These are phyloP conservation scores for Tetragonula carbonaria DNA, from an alignment of 2,888 invertebrate genomes.

Conservation along the genomic window DNA sequence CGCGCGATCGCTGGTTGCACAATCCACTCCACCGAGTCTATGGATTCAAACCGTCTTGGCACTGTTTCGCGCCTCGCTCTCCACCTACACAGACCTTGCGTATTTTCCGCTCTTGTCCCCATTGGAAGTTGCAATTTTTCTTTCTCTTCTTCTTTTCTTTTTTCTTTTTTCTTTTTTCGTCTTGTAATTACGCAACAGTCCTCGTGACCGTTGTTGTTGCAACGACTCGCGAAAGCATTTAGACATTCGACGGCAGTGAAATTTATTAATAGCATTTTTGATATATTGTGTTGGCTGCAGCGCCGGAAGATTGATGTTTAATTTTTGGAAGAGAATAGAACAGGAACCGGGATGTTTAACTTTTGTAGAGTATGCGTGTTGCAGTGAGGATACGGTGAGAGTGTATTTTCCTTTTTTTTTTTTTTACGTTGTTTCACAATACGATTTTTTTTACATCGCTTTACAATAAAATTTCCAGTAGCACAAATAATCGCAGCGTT, in stretches of 20 bases:
- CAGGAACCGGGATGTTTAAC: no score
- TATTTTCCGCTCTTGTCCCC: slow-evolving; percentile 20
- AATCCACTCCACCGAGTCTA: slow-evolving; percentile 59
- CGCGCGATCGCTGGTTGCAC: slow-evolving; percentile 59
- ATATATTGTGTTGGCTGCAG: no score
- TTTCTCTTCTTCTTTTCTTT: background rate
- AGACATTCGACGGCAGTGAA: no score
- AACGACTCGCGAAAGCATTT: background rate
- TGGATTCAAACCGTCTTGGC: slow-evolving; percentile 60
- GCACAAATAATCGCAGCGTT: no score
- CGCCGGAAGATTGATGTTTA: no score
- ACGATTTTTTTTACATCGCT: no score
- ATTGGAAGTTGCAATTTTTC: background rate
- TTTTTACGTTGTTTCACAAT: no score
- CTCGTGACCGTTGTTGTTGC: background rate
- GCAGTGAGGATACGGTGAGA: no score
- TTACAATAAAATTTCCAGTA: no score
- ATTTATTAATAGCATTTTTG: no score
- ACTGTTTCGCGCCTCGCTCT: slow-evolving; percentile 37
- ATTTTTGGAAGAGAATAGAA: background rate
- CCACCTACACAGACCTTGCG: slow-evolving; percentile 13
- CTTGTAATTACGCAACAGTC: background rate
- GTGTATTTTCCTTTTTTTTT: no score
- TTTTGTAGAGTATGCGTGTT: no score
- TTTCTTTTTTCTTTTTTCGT: background rate